Evolutionary conservation across 2,797 vertebrate genomes (phyloP).

Genomic region (Malacoraja senta): DNA sequence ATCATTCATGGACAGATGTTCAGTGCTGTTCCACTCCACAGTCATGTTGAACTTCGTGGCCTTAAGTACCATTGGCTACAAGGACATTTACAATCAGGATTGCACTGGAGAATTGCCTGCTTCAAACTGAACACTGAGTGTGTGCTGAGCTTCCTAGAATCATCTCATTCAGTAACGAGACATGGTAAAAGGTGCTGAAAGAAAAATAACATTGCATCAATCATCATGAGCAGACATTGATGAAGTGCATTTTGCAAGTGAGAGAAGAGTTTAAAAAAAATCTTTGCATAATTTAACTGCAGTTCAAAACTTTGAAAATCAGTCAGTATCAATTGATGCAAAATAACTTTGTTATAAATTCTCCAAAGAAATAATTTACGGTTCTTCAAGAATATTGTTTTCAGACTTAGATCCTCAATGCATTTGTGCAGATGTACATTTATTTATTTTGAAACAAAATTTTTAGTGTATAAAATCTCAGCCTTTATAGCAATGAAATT

Average conservation of each 20-base stretch:
- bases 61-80: conserved; percentile 77
- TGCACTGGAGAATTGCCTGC: conserved; percentile 76
- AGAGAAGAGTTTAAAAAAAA: conserved; percentile 45
- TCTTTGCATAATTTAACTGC: neutral
- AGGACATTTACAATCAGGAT: conserved; percentile 87
- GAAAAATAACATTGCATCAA: conserved; percentile 67
- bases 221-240: conserved; percentile 66
- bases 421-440: neutral
- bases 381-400: neutral
- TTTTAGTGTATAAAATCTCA: neutral
- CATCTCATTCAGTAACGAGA: conserved; percentile 66
- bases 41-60: conserved; percentile 94
- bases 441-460: conserved; percentile 9
- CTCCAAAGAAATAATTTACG: neutral
- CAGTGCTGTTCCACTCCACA: conserved; percentile 82
- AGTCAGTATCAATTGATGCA: neutral
- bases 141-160: conserved; percentile 63
- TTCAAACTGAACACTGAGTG: conserved; percentile 55
- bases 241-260: conserved; percentile 56
- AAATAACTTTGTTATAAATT: neutral
- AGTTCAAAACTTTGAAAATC: conserved; percentile 32
- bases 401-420: neutral
- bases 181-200: conserved; percentile 64
- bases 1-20: conserved; percentile 99
- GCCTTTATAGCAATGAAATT: neutral